Evolutionary conservation across 1,140 invertebrate genomes (phyloP).

Genomic region (Panulirus ornatus): DNA sequence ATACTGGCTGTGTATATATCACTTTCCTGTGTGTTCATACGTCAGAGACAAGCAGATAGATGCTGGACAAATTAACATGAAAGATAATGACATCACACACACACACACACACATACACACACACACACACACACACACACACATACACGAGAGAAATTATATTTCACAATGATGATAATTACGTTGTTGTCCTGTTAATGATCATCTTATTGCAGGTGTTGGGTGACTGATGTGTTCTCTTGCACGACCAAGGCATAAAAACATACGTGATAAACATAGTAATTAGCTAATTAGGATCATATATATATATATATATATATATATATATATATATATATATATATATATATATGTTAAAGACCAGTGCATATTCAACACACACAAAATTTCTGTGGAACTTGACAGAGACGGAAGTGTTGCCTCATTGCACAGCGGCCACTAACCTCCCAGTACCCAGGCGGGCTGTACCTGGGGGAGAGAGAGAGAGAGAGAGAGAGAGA

Average conservation of each 20-base stretch:
- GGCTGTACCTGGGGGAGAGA: no score
- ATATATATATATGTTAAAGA: no score
- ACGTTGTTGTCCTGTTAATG: not conserved
- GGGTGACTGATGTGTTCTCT: no score
- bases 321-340: slow-evolving; percentile 9
- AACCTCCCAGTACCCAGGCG: no score
- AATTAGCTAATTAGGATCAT: no score
- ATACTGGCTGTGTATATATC: not conserved
- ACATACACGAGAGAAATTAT: not conserved
- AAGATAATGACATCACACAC: slow-evolving; percentile 8
- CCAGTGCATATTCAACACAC: not conserved
- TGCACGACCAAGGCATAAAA: no score
- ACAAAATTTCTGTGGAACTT: not conserved
- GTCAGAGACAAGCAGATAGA: not conserved
- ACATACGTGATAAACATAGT: no score
- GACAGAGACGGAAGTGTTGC: not conserved
- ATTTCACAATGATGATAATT: not conserved
- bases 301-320: no score
- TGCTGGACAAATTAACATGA: no score
- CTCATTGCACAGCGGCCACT: not conserved
- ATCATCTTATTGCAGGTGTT: no score
- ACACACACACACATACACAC: slow-evolving; percentile 4
- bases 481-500: slow-evolving; percentile 33
- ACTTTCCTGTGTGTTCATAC: not conserved
- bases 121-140: slow-evolving; percentile 24